Evolutionary conservation across 2,797 vertebrate species (phyloP), one percentile per base, ranked within the genome.

Genomic region (Peromyscus attwateri): DNA sequence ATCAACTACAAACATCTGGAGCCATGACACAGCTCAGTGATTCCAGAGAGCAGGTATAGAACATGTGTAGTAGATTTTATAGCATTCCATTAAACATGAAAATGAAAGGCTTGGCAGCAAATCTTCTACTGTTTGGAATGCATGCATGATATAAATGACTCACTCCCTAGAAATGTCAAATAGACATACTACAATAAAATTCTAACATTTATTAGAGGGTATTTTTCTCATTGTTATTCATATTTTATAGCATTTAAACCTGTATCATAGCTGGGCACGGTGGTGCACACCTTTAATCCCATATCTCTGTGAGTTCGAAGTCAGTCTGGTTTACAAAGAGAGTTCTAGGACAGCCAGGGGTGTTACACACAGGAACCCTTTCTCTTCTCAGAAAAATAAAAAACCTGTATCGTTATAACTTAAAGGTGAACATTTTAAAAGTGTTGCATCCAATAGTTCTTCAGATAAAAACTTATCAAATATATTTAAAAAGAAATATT

Each of bases 231-330:
- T 60, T 57, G 21, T 88, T 89, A 84, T 55, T 87, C 46, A 82
- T 92, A 96, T 87, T 96, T 92, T 91, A 97, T 46, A 85, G 64
- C 95, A 87, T 88, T 90, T 83, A 31, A 87, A 94, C 85, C 52
- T 70, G 12, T 57, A 94, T 23, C 29, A 73, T 17, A n/a, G 31
- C 21, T 4, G 12, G 71, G 23, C 37, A 43, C 12, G 23, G 37
- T 25, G 37, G 71, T 37, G 17, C 21, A 75, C 37, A 75, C 23
- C 37, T 40, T 75, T 75, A 75, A 27, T 75, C 12, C 71, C 40
- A 75, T 11, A 75, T 25, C 71, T 43, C 40, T 75, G 37, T 75
- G 71, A 43, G 37, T 75, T 75, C 11, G 2, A 75, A 5, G 37
- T 23, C 71, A 75, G 37, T 23, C 21, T 75, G 37, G 10, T 75